Evolutionary conservation across 2,113 vertebrate species (phyloP).

Genomic region (Copsychus sechellarum): DNA sequence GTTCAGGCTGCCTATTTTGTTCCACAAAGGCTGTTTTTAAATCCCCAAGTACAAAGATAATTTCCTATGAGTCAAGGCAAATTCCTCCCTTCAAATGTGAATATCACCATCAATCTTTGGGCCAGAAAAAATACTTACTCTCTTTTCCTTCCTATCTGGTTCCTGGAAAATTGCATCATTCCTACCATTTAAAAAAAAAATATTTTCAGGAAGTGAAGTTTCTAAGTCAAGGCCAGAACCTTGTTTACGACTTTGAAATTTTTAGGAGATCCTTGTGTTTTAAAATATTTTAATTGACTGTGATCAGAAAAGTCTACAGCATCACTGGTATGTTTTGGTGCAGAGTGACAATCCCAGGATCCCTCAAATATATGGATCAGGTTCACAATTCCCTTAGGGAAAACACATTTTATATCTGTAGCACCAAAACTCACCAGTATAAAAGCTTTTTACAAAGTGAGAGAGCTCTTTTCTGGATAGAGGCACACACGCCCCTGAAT

Average conservation of each 20-base stretch:
- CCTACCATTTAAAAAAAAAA: background rate
- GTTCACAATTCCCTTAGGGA: background rate
- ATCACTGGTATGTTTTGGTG: background rate
- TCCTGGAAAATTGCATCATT: background rate
- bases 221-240: background rate
- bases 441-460: background rate
- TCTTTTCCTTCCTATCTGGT: constrained; percentile 19
- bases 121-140: background rate
- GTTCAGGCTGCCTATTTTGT: background rate
- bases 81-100: background rate
- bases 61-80: constrained; percentile 38
- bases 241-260: background rate
- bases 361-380: background rate
- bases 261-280: background rate
- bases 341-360: background rate
- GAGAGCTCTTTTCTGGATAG: background rate
- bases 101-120: background rate
- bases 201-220: background rate
- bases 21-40: constrained; percentile 16
- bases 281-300: background rate
- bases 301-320: background rate
- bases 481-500: accelerated
- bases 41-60: background rate
- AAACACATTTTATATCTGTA: background rate
- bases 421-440: background rate